phyloP scores from a whole-genome alignment of 1,140 invertebrate species.

The Nasonia giraulti region DNA sequence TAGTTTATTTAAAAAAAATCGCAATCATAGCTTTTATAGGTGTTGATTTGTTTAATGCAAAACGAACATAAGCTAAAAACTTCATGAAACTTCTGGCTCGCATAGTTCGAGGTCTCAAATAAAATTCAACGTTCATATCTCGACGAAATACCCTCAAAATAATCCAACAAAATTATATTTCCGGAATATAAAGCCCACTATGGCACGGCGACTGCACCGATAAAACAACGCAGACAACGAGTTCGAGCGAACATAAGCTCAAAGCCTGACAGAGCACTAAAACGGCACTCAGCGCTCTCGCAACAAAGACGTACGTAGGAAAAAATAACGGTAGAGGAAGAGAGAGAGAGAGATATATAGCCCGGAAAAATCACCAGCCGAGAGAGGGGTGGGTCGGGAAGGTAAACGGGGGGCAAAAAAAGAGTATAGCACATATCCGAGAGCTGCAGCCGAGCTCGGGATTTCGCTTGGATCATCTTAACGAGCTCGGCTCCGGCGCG shows the following conservation, averaged over 20 bases:
- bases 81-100: background rate
- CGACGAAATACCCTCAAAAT: background rate
- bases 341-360: background rate
- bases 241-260: background rate
- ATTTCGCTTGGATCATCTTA: constrained; percentile 60
- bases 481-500: constrained; percentile 56
- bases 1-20: no score
- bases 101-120: background rate
- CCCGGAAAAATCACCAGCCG: background rate
- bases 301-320: background rate
- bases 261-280: background rate
- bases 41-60: no score
- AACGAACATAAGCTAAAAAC: no score
- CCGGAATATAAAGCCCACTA: background rate
- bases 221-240: background rate
- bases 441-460: constrained; percentile 34
- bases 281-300: background rate
- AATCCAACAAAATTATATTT: background rate
- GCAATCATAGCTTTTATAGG: no score
- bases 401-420: background rate
- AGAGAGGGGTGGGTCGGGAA: constrained; percentile 22
- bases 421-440: no score
- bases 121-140: background rate
- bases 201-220: background rate
- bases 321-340: background rate